Base-by-base conservation (phyloP, 1,140 invertebrate genomes). In the Drosophila baimaii region DNA sequence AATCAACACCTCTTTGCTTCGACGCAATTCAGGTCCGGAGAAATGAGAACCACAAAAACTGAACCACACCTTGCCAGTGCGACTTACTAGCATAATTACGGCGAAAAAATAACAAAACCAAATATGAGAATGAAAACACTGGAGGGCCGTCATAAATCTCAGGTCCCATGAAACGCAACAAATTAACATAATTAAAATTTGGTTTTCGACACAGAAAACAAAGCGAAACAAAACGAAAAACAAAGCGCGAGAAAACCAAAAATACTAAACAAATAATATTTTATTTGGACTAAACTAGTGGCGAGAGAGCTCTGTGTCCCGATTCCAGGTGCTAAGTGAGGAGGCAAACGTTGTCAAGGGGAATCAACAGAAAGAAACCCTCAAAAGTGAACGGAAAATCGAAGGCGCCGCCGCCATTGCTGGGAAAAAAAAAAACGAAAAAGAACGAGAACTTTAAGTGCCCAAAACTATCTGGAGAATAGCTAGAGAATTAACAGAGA, bases 121-220 rank as follows among this genome's bases (percentile, higher is more conserved):
- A 72, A 41, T 56, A 70, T n/a, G 25, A 25, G 17, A 12, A 21
- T 19, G 47, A 12, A 44, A 44, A 29, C 17, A 56, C 39, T 37
- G 23, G 49, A 69, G 43, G 58, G 51, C 27, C 58, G 44, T 54
- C 77, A 68, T 89, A 89, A 89, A 89, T 89, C 63, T 64, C 73
- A 75, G 64, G 74, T 89, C 84, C 85, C 84, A 89, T 89, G 84
- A 89, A 88, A 84, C 73, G 74, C 81, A 51, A 64, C 77, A 79
- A 89, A 90, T 89, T 89, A 89, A 90, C 84, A 89, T 89, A 84
- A 89, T 89, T 89, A 89, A 89, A 89, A 89, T 81, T 89, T 89
- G 77, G 84, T 89, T 84, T 78, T 88, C 65, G 80, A 80, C 79
- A 89, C 68, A 74, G 76, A 88, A 88, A 88, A 88, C 84, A 88